These are phyloP conservation scores for Zosterops hypoxanthus DNA, from an alignment of 2,113 vertebrate species.

Conservation along the genomic window DNA sequence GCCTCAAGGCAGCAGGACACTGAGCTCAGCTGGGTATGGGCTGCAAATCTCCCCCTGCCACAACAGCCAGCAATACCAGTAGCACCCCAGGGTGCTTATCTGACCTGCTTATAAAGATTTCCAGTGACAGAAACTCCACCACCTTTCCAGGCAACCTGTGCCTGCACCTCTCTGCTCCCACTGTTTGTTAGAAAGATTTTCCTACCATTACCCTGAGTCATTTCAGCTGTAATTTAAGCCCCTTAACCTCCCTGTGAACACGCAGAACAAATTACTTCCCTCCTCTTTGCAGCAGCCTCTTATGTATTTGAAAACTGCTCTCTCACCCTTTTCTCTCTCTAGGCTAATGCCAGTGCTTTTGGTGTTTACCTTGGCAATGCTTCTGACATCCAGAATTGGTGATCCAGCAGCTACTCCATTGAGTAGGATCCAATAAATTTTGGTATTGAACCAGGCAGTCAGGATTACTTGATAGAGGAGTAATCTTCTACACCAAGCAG, in stretches of 20 bases:
- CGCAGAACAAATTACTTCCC: background rate
- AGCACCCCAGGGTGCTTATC: background rate
- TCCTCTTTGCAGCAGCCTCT: background rate
- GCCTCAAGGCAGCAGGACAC: background rate
- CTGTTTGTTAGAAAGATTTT: background rate
- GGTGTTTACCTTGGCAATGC: background rate
- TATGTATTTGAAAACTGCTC: background rate
- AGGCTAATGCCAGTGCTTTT: background rate
- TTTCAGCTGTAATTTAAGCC: slow-evolving; percentile 3
- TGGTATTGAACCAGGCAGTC: background rate
- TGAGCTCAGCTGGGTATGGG: fast-evolving
- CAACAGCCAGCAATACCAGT: background rate
- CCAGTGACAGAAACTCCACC: background rate
- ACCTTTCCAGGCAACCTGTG: background rate
- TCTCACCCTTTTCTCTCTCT: background rate
- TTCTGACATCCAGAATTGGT: background rate
- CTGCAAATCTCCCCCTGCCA: background rate
- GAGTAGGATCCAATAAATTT: background rate
- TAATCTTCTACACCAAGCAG: background rate
- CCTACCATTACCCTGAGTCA: background rate
- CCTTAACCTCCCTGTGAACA: background rate
- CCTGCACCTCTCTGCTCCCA: background rate
- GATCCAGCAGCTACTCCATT: background rate
- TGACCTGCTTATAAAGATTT: background rate
- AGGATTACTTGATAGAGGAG: background rate